phyloP scores from a whole-genome alignment of 2,888 invertebrate species.

The Pogonocherus hispidulus region DNA sequence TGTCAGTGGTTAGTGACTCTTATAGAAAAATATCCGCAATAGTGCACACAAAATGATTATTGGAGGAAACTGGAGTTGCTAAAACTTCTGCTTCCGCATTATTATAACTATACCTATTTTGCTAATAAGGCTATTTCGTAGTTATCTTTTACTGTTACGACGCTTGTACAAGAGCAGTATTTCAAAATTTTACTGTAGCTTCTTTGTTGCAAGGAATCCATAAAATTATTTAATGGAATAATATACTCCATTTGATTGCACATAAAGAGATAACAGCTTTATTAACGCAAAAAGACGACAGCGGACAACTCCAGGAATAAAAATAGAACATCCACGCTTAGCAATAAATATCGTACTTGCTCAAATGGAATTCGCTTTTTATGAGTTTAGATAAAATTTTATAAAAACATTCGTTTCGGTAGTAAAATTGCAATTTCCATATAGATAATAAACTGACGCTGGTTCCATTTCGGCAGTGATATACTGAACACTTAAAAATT shows the following conservation, averaged over 20 bases:
- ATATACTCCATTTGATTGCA: constrained; percentile 30
- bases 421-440: constrained; percentile 47
- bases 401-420: constrained; percentile 42
- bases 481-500: constrained; percentile 32
- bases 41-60: neutral
- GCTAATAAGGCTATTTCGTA: constrained; percentile 7
- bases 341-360: constrained; percentile 42
- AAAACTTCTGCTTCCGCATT: constrained; percentile 20
- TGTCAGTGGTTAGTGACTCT: neutral
- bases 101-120: constrained; percentile 9
- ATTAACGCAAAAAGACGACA: constrained; percentile 24
- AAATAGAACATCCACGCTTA: constrained; percentile 33
- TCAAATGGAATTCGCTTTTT: constrained; percentile 42
- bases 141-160: constrained; percentile 20
- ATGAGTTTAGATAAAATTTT: constrained; percentile 38
- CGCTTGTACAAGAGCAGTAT: constrained; percentile 3
- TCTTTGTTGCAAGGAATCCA: constrained; percentile 27
- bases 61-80: neutral
- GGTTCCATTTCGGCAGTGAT: constrained; percentile 25
- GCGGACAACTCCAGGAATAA: constrained; percentile 19
- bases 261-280: constrained; percentile 27
- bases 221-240: constrained; percentile 30
- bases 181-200: constrained; percentile 26
- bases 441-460: constrained; percentile 31
- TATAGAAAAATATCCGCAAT: neutral